Percentiles rank a stretch among this genome's conserved stretches.
Conservation (phyloP, 1,140 invertebrate genomes). For the Leptestheria dahalacensis region DNA sequence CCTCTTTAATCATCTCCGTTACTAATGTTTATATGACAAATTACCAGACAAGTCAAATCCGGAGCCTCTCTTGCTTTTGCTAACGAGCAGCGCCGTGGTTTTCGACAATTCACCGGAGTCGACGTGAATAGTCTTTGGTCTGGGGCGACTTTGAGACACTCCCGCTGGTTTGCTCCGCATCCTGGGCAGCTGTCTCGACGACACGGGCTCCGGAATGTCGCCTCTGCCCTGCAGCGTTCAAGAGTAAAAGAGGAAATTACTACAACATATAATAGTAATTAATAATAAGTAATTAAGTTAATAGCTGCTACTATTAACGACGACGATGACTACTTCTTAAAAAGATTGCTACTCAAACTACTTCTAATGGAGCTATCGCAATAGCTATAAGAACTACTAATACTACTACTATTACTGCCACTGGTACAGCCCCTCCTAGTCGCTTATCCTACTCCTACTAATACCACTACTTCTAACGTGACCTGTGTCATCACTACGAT, state of each 20-base stretch:
- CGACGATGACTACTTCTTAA: no score
- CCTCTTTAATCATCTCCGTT: no score
- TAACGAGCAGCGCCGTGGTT: constrained; percentile 26
- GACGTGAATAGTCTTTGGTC: constrained; percentile 75
- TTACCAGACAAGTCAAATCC: constrained; percentile 58
- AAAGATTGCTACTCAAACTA: no score
- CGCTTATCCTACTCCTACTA: no score
- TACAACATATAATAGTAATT: constrained; percentile 13
- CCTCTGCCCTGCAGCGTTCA: constrained; percentile 21
- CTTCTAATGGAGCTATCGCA: no score
- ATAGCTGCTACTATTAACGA: no score
- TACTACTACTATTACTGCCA: no score
- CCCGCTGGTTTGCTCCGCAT: constrained; percentile 18
- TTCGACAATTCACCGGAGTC: constrained; percentile 42
- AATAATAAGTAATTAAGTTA: no score
- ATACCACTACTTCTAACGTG: no score
- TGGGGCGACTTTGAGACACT: constrained; percentile 40
- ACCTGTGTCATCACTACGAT: no score
- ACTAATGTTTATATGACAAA: not conserved
- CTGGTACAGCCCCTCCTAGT: no score
- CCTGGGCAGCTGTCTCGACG: constrained; percentile 24
- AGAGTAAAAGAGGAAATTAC: constrained; percentile 16
- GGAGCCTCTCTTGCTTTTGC: constrained; percentile 60
- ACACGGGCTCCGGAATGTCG: constrained; percentile 23
- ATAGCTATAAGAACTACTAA: no score